These are phyloP conservation scores for Cremastobaeus sp. DNA, from an alignment of 2,888 invertebrate genomes.

Conservation along the genomic window DNA sequence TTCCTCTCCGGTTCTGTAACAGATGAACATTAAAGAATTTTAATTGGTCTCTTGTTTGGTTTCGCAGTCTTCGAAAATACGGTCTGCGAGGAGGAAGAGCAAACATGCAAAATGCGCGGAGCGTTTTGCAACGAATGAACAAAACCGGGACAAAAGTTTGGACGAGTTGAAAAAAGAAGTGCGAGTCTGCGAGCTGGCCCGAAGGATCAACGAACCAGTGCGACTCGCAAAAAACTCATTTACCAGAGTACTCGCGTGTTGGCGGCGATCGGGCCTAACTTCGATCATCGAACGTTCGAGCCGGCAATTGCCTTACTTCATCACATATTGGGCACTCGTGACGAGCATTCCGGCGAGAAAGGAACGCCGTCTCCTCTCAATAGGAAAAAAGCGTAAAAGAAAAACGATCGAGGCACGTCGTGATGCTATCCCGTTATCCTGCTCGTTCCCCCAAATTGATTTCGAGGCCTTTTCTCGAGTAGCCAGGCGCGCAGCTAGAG, in stretches of 20 bases:
- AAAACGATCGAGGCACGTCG: conserved; percentile 61
- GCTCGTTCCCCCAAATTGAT: conserved; percentile 75
- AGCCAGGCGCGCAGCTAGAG: conserved; percentile 43
- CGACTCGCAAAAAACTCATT: conserved; percentile 29
- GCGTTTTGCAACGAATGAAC: too few species aligned
- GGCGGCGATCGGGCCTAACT: conserved; percentile 16
- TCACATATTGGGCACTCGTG: conserved; percentile 53
- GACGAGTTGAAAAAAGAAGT: not conserved
- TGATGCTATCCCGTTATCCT: conserved; percentile 71
- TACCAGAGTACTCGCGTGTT: conserved; percentile 42
- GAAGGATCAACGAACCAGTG: not conserved
- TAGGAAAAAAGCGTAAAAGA: conserved; percentile 52
- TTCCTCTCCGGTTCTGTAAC: too few species aligned
- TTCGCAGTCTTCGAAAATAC: too few species aligned
- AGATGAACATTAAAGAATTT: too few species aligned
- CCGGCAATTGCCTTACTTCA: conserved; percentile 47
- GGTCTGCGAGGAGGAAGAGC: too few species aligned
- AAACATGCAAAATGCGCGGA: too few species aligned
- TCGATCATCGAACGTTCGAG: conserved; percentile 44
- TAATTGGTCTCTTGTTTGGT: too few species aligned
- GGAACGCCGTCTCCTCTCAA: conserved; percentile 41
- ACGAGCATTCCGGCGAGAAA: conserved; percentile 62
- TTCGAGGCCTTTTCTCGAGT: conserved; percentile 66
- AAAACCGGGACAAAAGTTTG: not conserved
- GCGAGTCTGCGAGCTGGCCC: conserved; percentile 1